Conservation (phyloP, 1,140 invertebrate genomes). For the Penaeus chinensis region DNA sequence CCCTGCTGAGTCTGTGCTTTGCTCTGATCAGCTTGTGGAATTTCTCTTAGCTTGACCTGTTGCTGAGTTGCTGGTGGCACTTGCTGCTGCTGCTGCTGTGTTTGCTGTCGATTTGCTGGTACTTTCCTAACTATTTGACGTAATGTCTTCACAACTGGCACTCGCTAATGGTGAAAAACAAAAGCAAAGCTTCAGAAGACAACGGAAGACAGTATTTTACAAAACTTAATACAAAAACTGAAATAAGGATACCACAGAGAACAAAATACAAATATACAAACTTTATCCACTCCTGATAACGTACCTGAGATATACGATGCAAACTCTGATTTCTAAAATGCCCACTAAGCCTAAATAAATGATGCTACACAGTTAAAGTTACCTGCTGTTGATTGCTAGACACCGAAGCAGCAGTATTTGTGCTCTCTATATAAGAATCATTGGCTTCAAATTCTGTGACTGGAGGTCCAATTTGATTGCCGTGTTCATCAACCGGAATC, state of each 20-base stretch:
- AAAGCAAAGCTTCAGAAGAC: not conserved
- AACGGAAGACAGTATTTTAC: no score
- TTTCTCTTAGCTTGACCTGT: conserved; percentile 30
- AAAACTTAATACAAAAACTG: no score
- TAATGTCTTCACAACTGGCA: conserved; percentile 42
- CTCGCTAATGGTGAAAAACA: conserved; percentile 3
- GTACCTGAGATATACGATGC: no score
- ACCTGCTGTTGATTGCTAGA: conserved; percentile 28
- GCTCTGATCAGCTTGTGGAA: not conserved
- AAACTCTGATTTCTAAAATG: not conserved
- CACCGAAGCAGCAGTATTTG: not conserved
- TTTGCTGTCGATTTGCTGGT: conserved; percentile 31
- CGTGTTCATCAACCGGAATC: conserved; percentile 52
- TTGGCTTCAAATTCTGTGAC: conserved; percentile 36
- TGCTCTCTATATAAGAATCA: not conserved
- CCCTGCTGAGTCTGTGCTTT: conserved; percentile 19
- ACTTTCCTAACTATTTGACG: conserved; percentile 47
- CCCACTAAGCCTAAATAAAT: not conserved
- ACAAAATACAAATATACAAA: no score
- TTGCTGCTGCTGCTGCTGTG: conserved; percentile 39
- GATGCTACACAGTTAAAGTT: not conserved
- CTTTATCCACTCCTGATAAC: no score
- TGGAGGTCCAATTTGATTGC: conserved; percentile 39
- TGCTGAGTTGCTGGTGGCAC: not conserved
- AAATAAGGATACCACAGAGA: no score